phyloP scores from a whole-genome alignment of 2,888 invertebrate genomes.

The Drosophila picticornis region DNA sequence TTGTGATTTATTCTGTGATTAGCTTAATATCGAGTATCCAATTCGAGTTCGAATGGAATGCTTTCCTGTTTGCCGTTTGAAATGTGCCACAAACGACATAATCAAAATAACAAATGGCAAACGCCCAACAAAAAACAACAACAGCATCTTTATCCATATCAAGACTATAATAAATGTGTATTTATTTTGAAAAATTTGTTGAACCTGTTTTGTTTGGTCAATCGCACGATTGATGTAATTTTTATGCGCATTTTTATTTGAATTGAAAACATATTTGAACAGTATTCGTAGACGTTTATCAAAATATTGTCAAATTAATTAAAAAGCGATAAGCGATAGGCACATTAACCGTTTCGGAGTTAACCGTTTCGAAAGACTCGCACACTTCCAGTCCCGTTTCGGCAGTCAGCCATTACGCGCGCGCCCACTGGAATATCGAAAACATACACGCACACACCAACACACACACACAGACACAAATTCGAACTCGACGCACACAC shows the following conservation, averaged over 20 bases:
- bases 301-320: conserved; percentile 59
- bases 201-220: conserved; percentile 49
- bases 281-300: conserved; percentile 13
- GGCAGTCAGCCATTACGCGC: conserved; percentile 70
- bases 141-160: conserved; percentile 25
- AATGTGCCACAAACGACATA: conserved; percentile 42
- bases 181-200: conserved; percentile 19
- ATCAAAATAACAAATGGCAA: conserved; percentile 43
- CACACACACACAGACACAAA: conserved; percentile 2
- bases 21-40: background rate
- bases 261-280: conserved; percentile 36
- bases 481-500: conserved; percentile 48
- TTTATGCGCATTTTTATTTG: conserved; percentile 70
- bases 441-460: background rate
- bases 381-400: conserved; percentile 53
- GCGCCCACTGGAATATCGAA: conserved; percentile 58
- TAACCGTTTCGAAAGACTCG: conserved; percentile 66
- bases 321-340: conserved; percentile 50
- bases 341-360: conserved; percentile 56
- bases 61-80: conserved; percentile 38
- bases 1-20: conserved; percentile 57
- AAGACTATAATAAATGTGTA: conserved; percentile 1
- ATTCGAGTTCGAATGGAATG: conserved; percentile 23
- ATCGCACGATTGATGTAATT: conserved; percentile 65
- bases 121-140: conserved; percentile 32